A percentile compares a stretch with the other conserved stretches of the same genome.
Conservation (phyloP, 2,797 vertebrate genomes). For the Avahi laniger region DNA sequence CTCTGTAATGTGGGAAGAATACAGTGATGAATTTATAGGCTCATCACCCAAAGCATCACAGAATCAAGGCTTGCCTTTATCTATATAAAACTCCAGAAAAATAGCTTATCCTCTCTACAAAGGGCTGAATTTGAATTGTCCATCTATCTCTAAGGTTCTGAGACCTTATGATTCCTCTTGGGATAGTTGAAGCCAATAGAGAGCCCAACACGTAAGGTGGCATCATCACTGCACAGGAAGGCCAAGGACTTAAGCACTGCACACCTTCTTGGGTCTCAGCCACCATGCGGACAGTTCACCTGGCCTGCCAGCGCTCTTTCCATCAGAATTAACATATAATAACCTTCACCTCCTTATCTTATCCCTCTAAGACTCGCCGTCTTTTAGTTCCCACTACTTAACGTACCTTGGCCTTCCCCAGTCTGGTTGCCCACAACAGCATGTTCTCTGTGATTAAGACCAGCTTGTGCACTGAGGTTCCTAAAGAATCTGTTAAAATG, state of each 20-base stretch:
- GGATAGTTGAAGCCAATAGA: neutral
- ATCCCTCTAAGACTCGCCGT: neutral
- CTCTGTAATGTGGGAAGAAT: neutral
- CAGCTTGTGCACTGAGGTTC: neutral
- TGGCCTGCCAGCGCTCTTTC: neutral
- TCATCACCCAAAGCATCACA: neutral
- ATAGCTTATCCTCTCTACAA: neutral
- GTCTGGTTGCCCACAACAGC: neutral
- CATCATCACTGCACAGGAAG: neutral
- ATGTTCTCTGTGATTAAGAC: neutral
- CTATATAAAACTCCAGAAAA: neutral
- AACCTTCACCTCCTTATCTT: neutral
- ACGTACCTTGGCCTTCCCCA: neutral
- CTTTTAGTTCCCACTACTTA: neutral
- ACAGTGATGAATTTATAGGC: neutral
- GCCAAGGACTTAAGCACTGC: neutral
- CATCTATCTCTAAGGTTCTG: neutral
- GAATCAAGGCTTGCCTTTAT: neutral
- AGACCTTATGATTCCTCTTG: neutral
- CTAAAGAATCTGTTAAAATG: neutral
- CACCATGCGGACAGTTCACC: neutral
- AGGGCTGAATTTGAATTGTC: neutral
- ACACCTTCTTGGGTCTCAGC: neutral
- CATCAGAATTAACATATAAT: neutral
- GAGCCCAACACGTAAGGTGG: accelerated